Base-by-base conservation (phyloP, 2,797 vertebrate genomes). In the Neosalanx taihuensis region DNA sequence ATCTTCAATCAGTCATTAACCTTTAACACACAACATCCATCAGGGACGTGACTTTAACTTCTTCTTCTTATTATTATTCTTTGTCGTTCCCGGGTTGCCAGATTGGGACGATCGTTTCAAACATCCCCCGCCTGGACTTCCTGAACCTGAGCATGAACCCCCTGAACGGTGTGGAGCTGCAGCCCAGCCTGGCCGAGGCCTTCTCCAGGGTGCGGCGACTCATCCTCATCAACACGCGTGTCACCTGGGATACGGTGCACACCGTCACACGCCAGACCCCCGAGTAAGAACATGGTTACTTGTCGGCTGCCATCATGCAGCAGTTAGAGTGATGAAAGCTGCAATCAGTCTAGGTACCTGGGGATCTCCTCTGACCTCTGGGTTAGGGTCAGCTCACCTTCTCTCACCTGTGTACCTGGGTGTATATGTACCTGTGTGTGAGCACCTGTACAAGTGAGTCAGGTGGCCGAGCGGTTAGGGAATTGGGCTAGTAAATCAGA, bases 71-170 rank as follows among this genome's bases (percentile, higher is more conserved):
- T 12, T 46, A 5, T 46, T 12, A 5, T 12, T 46, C 18, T 56
- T 6, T 56, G 15, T 56, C 18, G 18, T 60, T 75, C 57, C 72
- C 70, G 68, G 58, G 73, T 81, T 78, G 49, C 59, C 81, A 99
- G 98, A 95, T 99, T 91, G 93, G 94, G 90, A 96, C 96, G 90
- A 98, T 99, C 77, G 95, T 99, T 69, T 96, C 94, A 88, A 97
- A 94, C 89, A 94, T 96, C 84, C 97, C 97, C 57, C 94, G 95
- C 81, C 86, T 99, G 92, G 94, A 97, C 88, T 98, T 99, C 89
- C 95, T 99, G 82, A 99, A 99, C 83, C 91, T 99, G 91, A 99
- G 96, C 92, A 97, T 92, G 90, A 99, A 99, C 90, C 97, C 97
- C 71, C 93, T 99, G 88, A 93, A 90, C 70, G 89, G 94, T 64